Percentiles rank a stretch among this genome's conserved stretches.
These are phyloP conservation scores for Erythrocercus mccallii DNA, from an alignment of 2,113 vertebrate species.

Conservation along the genomic window DNA sequence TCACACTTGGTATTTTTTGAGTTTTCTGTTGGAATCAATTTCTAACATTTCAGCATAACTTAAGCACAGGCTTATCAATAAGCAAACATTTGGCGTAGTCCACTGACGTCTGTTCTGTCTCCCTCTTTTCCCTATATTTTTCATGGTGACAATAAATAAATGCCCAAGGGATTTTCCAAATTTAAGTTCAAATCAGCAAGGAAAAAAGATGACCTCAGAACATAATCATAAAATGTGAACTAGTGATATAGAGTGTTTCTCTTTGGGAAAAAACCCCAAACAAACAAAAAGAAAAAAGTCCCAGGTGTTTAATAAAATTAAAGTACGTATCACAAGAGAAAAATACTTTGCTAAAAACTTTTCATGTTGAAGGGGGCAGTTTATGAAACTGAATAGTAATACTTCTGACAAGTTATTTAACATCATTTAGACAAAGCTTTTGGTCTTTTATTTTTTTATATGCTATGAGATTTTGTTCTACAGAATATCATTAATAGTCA, in stretches of 20 bases:
- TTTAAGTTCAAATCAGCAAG: background rate
- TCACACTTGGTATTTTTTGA: background rate
- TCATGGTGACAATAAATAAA: background rate
- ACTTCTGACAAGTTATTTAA: background rate
- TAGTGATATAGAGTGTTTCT: background rate
- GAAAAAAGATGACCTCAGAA: background rate
- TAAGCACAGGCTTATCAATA: background rate
- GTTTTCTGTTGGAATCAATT: background rate
- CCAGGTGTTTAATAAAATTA: background rate
- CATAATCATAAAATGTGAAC: background rate
- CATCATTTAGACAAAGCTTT: background rate
- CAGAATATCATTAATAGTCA: background rate
- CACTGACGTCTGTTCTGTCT: background rate
- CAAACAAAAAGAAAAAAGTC: background rate
- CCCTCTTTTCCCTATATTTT: background rate
- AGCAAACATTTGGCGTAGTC: background rate
- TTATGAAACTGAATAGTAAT: background rate
- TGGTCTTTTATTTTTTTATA: background rate
- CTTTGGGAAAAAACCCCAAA: background rate
- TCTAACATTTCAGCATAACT: background rate
- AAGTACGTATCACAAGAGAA: background rate
- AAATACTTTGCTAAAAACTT: background rate
- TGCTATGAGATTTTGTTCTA: background rate
- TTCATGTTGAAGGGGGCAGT: rapidly evolving
- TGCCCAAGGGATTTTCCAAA: background rate